phyloP scores from a whole-genome alignment of 2,797 vertebrate genomes.

The Lepilemur ruficaudatus region DNA sequence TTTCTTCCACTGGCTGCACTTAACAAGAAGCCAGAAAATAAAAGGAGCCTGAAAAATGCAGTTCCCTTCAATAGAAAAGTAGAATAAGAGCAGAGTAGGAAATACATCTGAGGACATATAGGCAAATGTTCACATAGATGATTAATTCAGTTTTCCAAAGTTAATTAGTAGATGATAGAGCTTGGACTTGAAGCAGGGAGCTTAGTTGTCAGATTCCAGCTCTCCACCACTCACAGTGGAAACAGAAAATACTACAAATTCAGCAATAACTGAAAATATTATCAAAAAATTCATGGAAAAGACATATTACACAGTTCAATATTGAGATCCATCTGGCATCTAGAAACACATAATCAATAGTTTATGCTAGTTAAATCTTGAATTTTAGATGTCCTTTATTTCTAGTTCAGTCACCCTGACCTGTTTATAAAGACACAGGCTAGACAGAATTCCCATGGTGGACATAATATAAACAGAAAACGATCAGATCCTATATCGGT shows the following conservation, averaged over 20 bases:
- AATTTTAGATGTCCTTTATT: not conserved
- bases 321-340: not conserved
- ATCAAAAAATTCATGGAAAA: not conserved
- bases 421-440: not conserved
- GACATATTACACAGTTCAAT: not conserved
- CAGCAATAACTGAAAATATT: slow-evolving; percentile 13
- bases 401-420: not conserved
- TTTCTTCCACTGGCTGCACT: not conserved
- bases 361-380: not conserved
- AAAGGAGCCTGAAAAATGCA: not conserved
- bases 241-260: not conserved
- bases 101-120: not conserved
- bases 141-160: not conserved
- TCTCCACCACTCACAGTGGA: not conserved
- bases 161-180: not conserved
- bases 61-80: not conserved
- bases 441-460: not conserved
- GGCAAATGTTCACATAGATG: not conserved
- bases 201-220: not conserved
- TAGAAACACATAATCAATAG: not conserved
- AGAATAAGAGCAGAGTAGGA: not conserved
- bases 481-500: not conserved
- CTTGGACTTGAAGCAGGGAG: not conserved
- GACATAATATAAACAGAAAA: not conserved
- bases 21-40: not conserved